Evolutionary conservation across 2,888 invertebrate genomes (phyloP).

Genomic region (Lochmaea crataegi): DNA sequence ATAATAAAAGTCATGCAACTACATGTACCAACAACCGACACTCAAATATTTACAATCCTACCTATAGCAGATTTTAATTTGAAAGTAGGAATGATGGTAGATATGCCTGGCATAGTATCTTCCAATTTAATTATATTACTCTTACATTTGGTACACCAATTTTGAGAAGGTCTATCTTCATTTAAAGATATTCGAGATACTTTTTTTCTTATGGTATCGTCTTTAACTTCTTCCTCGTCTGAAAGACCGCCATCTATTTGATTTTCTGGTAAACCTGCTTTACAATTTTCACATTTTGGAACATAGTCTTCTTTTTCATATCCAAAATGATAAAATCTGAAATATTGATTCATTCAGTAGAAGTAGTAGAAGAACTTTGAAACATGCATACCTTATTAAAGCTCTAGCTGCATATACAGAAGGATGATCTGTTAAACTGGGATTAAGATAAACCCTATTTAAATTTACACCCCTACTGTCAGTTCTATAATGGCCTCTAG

Average conservation of each 20-base stretch:
- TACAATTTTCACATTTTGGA: constrained; percentile 50
- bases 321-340: constrained; percentile 77
- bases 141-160: constrained; percentile 70
- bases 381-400: constrained; percentile 69
- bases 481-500: constrained; percentile 85
- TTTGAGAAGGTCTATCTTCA: constrained; percentile 49
- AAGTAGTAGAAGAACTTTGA: not conserved
- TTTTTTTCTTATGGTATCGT: constrained; percentile 56
- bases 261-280: constrained; percentile 32
- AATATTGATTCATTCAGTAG: constrained; percentile 5
- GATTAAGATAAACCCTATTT: constrained; percentile 87
- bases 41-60: constrained; percentile 26
- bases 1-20: not conserved
- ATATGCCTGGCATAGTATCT: constrained; percentile 66
- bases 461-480: constrained; percentile 90
- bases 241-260: constrained; percentile 38
- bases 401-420: constrained; percentile 87
- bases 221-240: constrained; percentile 43
- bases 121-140: constrained; percentile 64
- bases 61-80: constrained; percentile 42
- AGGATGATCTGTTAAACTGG: constrained; percentile 79
- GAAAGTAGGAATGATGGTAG: constrained; percentile 65
- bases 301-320: constrained; percentile 71
- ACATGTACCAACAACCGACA: not conserved
- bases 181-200: constrained; percentile 62